These are phyloP conservation scores for Schizothorax lantsangensis DNA, from an alignment of 2,797 vertebrate species.

Conservation along the genomic window DNA sequence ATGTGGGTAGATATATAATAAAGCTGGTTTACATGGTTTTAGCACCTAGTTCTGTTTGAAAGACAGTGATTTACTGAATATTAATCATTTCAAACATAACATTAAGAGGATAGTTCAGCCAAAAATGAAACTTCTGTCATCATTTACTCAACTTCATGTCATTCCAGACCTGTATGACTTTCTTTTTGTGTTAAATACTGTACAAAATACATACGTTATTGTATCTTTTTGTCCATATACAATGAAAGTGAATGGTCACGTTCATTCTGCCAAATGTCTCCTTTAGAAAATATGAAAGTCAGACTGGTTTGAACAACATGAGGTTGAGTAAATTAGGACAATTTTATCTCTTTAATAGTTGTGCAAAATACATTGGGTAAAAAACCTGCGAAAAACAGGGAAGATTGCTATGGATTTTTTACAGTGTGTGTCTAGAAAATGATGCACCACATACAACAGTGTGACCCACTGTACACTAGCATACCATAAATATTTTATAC, in stretches of 20 bases:
- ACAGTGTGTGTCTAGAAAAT: background rate
- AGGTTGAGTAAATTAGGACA: background rate
- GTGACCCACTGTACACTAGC: background rate
- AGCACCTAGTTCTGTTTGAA: background rate
- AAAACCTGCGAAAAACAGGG: too few species aligned
- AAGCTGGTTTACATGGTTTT: background rate
- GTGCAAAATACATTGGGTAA: background rate
- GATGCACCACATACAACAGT: background rate
- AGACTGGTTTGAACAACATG: background rate
- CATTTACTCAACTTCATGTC: background rate
- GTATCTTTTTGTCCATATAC: background rate
- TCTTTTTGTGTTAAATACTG: background rate
- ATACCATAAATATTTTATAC: constrained; percentile 18
- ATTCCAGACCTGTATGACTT: background rate
- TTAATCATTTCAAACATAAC: background rate
- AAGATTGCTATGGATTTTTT: background rate
- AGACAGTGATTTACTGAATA: constrained; percentile 4
- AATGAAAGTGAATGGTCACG: background rate
- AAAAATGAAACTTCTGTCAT: background rate
- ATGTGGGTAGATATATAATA: background rate
- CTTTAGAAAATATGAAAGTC: background rate
- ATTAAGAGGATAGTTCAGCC: background rate
- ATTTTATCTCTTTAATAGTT: background rate
- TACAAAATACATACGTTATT: background rate
- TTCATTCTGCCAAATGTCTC: background rate